Conservation (phyloP, 2,888 invertebrate species). For the Chrysodeixis includens region DNA sequence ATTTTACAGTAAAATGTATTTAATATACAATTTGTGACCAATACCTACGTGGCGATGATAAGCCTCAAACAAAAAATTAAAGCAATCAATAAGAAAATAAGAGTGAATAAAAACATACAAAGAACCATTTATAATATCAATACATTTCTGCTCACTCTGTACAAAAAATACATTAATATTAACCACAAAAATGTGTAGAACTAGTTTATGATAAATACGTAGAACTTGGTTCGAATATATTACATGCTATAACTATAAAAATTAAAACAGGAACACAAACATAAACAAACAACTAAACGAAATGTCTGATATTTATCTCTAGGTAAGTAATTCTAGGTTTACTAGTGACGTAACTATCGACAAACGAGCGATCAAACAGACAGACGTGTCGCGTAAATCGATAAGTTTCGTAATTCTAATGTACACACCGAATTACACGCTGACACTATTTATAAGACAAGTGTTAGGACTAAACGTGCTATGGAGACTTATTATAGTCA, state of each 20-base stretch:
- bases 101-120: no score
- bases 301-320: conserved; percentile 43
- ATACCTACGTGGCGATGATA: no score
- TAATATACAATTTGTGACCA: no score
- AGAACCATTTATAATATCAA: no score
- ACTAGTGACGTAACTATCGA: conserved; percentile 48
- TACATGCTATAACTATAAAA: background rate
- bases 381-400: conserved; percentile 64
- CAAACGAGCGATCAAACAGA: conserved; percentile 52
- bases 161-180: background rate
- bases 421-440: conserved; percentile 74
- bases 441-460: conserved; percentile 61
- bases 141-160: no score
- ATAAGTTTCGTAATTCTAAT: conserved; percentile 67
- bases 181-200: background rate
- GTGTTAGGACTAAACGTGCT: conserved; percentile 35
- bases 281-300: conserved; percentile 29
- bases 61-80: no score
- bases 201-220: no score
- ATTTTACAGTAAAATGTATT: no score
- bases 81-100: no score
- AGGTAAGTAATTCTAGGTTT: conserved; percentile 36
- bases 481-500: conserved; percentile 43
- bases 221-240: no score
- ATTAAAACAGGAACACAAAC: background rate